A percentile compares a stretch with the other conserved stretches of the same genome.
These are phyloP conservation scores for Lepisosteus osseus DNA, from an alignment of 2,113 vertebrate species.

Conservation along the genomic window DNA sequence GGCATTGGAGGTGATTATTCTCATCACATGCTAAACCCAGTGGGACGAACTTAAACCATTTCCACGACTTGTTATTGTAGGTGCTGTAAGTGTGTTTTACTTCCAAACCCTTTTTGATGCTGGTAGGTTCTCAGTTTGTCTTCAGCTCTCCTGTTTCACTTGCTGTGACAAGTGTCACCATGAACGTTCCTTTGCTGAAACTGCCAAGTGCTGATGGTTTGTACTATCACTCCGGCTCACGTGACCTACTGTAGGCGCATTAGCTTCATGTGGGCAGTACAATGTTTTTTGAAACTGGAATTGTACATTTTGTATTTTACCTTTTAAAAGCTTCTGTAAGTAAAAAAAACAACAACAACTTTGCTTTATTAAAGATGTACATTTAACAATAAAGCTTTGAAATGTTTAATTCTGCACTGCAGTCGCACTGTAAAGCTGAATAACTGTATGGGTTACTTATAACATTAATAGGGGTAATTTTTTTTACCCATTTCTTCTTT, in stretches of 20 bases:
- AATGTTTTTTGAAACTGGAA: slow-evolving; percentile 71
- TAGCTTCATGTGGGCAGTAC: slow-evolving; percentile 65
- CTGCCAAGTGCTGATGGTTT: slow-evolving; percentile 57
- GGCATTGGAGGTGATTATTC: not conserved
- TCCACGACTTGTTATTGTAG: slow-evolving; percentile 50
- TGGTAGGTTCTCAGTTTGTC: slow-evolving; percentile 36
- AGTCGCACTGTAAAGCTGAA: not conserved
- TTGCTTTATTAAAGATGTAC: slow-evolving; percentile 80
- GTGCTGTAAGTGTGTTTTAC: slow-evolving; percentile 62
- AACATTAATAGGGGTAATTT: too few species aligned
- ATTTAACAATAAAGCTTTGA: slow-evolving; percentile 50
- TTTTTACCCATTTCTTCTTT: too few species aligned
- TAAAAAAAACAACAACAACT: slow-evolving; percentile 61
- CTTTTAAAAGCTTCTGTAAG: slow-evolving; percentile 75
- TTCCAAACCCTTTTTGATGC: slow-evolving; percentile 62
- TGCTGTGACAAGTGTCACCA: slow-evolving; percentile 58
- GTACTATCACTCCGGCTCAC: slow-evolving; percentile 56
- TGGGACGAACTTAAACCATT: slow-evolving; percentile 9
- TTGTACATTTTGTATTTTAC: slow-evolving; percentile 79
- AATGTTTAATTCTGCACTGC: not conserved
- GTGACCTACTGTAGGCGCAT: slow-evolving; percentile 50
- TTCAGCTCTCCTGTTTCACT: slow-evolving; percentile 59
- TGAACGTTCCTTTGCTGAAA: slow-evolving; percentile 45
- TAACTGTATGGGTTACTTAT: too few species aligned
- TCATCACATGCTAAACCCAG: too few species aligned